Percentiles rank a stretch among this genome's conserved stretches.
These are phyloP conservation scores for Drosophila ironensis DNA, from an alignment of 1,140 invertebrate genomes.

Conservation along the genomic window DNA sequence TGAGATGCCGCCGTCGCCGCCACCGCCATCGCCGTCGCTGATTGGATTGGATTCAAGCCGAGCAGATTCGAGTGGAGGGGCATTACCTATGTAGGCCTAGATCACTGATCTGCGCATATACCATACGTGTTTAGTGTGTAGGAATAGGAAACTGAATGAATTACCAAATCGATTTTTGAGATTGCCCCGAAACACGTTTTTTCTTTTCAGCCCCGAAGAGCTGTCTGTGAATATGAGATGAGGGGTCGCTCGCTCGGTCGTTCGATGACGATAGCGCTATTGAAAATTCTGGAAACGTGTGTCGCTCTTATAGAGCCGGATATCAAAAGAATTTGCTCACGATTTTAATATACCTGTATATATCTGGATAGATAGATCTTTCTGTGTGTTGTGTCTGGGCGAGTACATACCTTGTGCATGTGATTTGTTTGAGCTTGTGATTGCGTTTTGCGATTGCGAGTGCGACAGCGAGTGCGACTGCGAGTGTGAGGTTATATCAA, in stretches of 20 bases:
- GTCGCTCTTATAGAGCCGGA: slow-evolving; percentile 45
- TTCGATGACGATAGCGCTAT: slow-evolving; percentile 50
- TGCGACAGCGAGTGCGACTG: slow-evolving; percentile 10
- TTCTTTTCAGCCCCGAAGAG: slow-evolving; percentile 23
- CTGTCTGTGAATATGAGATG: slow-evolving; percentile 63
- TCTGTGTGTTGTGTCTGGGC: neutral
- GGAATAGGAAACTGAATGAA: slow-evolving; percentile 31
- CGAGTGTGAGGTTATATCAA: slow-evolving; percentile 40
- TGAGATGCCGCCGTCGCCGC: slow-evolving; percentile 46
- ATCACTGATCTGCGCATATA: slow-evolving; percentile 33
- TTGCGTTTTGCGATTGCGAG: neutral
- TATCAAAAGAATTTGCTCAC: slow-evolving; percentile 43
- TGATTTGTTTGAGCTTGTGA: neutral
- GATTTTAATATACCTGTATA: slow-evolving; percentile 26
- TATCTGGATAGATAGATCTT: neutral
- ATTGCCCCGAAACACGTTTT: slow-evolving; percentile 60
- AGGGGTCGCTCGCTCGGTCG: too few relatives aligned
- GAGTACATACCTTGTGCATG: neutral
- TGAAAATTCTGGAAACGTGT: slow-evolving; percentile 74
- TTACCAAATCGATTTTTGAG: slow-evolving; percentile 33
- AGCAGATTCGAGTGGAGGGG: slow-evolving; percentile 1
- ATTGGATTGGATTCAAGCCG: slow-evolving; percentile 9
- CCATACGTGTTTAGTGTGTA: neutral
- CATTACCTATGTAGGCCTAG: slow-evolving; percentile 31
- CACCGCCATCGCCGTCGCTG: too few relatives aligned